Conservation (phyloP, 2,113 vertebrate species). For the Suncus etruscus region DNA sequence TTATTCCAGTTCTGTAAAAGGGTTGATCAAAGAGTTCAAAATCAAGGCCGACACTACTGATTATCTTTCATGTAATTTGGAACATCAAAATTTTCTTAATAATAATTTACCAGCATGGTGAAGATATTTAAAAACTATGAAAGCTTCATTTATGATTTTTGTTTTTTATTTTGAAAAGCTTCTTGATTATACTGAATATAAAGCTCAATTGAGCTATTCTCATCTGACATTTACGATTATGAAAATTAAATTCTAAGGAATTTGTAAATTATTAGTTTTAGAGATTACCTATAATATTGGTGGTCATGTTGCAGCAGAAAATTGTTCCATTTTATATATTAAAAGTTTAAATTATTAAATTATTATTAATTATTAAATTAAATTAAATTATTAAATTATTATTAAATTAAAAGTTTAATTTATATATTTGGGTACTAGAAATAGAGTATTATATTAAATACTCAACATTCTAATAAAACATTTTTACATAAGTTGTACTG, state of each 20-base stretch:
- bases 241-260: slow-evolving; percentile 20
- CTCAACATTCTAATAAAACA: slow-evolving; percentile 17
- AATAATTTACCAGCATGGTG: not conserved
- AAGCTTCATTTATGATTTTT: too few species aligned
- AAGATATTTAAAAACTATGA: too few species aligned
- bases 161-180: not conserved
- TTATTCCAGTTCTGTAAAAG: slow-evolving; percentile 32
- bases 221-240: not conserved
- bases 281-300: not conserved
- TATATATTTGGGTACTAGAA: slow-evolving; percentile 45
- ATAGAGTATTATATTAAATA: slow-evolving; percentile 54
- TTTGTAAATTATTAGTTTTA: slow-evolving; percentile 45
- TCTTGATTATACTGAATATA: not conserved
- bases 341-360: too few species aligned
- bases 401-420: too few species aligned
- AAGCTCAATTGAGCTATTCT: slow-evolving; percentile 11
- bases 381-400: too few species aligned
- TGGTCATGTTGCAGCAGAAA: not conserved
- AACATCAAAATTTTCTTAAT: slow-evolving; percentile 39
- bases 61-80: slow-evolving; percentile 16
- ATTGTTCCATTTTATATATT: slow-evolving; percentile 38
- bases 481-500: not conserved
- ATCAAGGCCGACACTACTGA: slow-evolving; percentile 1
- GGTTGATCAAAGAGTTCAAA: not conserved
- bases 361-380: too few species aligned